phyloP scores from a whole-genome alignment of 2,113 vertebrate genomes.

The Periophthalmus modestus region DNA sequence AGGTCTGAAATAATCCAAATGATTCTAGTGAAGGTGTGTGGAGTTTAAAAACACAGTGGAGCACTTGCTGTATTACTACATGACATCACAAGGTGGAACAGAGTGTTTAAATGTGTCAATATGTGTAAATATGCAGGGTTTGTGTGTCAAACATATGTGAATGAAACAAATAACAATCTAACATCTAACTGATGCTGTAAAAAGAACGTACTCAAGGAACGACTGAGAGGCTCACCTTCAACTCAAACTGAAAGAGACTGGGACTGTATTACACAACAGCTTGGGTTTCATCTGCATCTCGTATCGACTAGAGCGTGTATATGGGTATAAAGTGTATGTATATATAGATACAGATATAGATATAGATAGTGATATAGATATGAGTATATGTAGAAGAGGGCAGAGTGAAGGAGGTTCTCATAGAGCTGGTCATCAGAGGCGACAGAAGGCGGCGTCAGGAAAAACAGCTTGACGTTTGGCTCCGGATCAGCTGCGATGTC shows the following conservation, averaged over 20 bases:
- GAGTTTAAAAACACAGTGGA: no score
- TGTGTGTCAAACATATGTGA: no score
- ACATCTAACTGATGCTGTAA: no score
- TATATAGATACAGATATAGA: background rate
- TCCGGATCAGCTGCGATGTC: conserved; percentile 29
- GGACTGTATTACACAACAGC: background rate
- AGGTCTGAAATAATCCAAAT: no score
- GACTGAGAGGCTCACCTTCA: conserved; percentile 26
- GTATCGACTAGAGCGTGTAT: background rate
- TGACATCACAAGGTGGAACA: no score
- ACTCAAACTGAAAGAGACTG: background rate
- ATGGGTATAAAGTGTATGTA: background rate
- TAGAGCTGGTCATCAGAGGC: conserved; percentile 46
- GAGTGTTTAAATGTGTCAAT: no score
- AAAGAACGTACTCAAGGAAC: conserved; percentile 8
- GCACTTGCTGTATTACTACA: no score
- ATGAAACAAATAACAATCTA: no score
- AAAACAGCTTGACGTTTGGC: conserved; percentile 50
- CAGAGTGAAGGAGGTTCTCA: background rate
- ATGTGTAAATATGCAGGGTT: no score
- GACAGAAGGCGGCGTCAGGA: conserved; percentile 68
- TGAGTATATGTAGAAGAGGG: background rate
- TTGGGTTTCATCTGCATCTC: background rate
- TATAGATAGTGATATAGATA: no score
- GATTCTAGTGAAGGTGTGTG: no score